Conservation (phyloP, 2,888 invertebrate species). For the Sylvicola cinctus region DNA sequence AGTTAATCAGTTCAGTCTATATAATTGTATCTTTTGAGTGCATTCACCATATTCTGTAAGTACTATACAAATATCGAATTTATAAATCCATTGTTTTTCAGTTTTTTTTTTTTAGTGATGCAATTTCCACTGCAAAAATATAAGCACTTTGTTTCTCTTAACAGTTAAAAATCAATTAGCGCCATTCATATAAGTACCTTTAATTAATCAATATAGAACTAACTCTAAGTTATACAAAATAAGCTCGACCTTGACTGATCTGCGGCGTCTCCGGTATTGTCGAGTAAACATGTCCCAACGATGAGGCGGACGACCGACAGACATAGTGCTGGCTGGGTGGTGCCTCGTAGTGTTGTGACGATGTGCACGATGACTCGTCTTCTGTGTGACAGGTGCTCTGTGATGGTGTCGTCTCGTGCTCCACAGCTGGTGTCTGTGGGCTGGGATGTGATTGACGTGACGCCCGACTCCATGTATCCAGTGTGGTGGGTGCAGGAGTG, state of each 20-base stretch:
- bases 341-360: conserved; percentile 7
- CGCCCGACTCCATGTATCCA: conserved; percentile 50
- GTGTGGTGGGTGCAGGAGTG: conserved; percentile 51
- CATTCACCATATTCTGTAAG: no score
- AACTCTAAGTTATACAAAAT: conserved; percentile 5
- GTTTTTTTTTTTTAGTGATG: no score
- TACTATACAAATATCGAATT: no score
- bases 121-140: no score
- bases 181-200: neutral
- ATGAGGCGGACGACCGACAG: conserved; percentile 7
- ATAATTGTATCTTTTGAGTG: no score
- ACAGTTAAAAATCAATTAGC: no score
- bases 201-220: neutral
- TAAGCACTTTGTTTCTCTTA: no score
- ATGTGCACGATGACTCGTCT: conserved; percentile 7
- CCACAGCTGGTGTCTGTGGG: conserved; percentile 5
- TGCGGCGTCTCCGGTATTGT: conserved; percentile 10
- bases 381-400: conserved; percentile 8
- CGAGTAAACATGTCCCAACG: conserved; percentile 8
- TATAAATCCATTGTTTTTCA: no score
- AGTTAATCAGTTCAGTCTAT: no score
- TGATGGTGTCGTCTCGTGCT: conserved; percentile 5
- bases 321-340: conserved; percentile 6
- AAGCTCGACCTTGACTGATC: conserved; percentile 6
- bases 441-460: conserved; percentile 36